Percentiles rank a stretch among this genome's conserved stretches.
Conservation (phyloP, 2,888 invertebrate species). For the Coleophora deauratella region DNA sequence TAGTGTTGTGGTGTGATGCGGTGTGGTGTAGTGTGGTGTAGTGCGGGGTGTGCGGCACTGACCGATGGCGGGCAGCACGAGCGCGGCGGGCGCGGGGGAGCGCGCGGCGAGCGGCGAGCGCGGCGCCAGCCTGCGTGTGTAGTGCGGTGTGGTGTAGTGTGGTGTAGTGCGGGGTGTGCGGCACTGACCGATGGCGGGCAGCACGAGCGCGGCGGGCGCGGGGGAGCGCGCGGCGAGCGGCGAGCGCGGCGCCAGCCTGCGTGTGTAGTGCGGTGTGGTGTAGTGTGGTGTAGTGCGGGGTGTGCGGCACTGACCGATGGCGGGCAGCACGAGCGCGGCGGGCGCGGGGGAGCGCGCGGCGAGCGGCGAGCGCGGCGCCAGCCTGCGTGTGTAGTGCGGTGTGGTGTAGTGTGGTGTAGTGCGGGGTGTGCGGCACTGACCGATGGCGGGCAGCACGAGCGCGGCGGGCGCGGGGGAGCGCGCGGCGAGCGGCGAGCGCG, state of each 20-base stretch:
- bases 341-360: conserved; percentile 23
- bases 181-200: neutral
- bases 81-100: neutral
- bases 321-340: conserved; percentile 36
- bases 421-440: conserved; percentile 17
- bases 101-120: too few species aligned
- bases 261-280: too few species aligned
- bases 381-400: too few species aligned
- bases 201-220: neutral
- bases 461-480: conserved; percentile 23
- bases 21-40: neutral
- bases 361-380: conserved; percentile 26
- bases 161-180: neutral
- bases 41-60: neutral
- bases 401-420: too few species aligned
- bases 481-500: conserved; percentile 24
- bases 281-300: neutral
- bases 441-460: conserved; percentile 46
- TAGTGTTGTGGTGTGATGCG: too few species aligned
- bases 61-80: neutral
- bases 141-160: neutral
- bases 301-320: conserved; percentile 32
- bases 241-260: too few species aligned
- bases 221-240: too few species aligned
- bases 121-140: too few species aligned